Base-by-base conservation (phyloP, 2,888 invertebrate species). In the Drosophila ezoana region DNA sequence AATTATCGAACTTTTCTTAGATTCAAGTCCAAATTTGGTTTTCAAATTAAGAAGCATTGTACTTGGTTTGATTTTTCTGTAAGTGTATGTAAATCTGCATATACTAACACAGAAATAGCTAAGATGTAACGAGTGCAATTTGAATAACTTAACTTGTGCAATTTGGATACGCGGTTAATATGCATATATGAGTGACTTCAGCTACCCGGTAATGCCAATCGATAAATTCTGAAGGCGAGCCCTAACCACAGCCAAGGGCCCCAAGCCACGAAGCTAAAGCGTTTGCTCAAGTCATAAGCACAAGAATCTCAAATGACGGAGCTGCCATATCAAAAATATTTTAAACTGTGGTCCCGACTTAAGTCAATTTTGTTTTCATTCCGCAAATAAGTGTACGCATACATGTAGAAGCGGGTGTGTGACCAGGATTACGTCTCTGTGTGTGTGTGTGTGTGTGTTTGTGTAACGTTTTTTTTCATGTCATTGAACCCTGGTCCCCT, bases 151-250 rank as follows among this genome's bases (percentile, higher is more conserved):
- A 75, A 59, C 53, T 54, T 58, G 20, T 61, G 74, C 57, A 72
- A 73, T 63, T 77, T 51, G 38, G 41, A 43, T 37, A 61, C 43
- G 13, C 43, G 37, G 48, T 53, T 56, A 59, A 60, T 74, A 61
- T 53, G 40, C 71, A 75, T 57, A 56, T 48, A 16, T 54, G 37
- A 35, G 37, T 52, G 38, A 20, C 72, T 44, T 51, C 52, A 45
- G 41, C 18, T 49, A 56, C 43, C 28, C 58, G 53, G 47, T 37
- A 60, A 48, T 23, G 66, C 35, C 73, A 83, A 83, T 83, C 83
- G 86, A 83, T 83, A 82, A 79, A 68, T 76, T 72, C 72, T 66
- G 53, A 67, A 67, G 69, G 61, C 74, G 61, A 62, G 63, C 61
- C 45, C 41, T 33, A 49, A 67, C 54, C 51, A 57, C 61, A 70